phyloP scores from a whole-genome alignment of 2,797 vertebrate genomes.

The Thripadectes ignobilis region DNA sequence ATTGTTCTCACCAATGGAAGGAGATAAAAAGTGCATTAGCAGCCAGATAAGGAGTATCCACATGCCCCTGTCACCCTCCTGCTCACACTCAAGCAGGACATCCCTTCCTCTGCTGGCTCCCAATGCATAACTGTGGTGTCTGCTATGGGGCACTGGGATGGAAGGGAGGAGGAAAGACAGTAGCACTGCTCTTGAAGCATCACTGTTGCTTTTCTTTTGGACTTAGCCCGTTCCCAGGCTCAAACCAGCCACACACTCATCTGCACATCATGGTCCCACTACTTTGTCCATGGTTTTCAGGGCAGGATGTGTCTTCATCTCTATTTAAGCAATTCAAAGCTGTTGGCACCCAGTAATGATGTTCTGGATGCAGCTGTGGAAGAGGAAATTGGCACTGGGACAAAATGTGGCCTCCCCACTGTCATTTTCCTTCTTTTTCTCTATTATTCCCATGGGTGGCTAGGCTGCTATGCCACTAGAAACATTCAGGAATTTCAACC shows the following conservation, averaged over 20 bases:
- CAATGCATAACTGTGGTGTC: accelerated
- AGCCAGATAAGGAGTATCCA: background rate
- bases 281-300: background rate
- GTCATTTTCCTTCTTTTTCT: background rate
- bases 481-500: background rate
- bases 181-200: background rate
- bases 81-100: background rate
- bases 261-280: background rate
- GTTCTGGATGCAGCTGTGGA: background rate
- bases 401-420: background rate
- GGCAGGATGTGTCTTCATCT: background rate
- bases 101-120: background rate
- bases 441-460: background rate
- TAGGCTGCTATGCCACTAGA: background rate
- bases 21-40: slow-evolving; percentile 35
- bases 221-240: background rate
- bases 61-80: background rate
- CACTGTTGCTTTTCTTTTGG: background rate
- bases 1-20: background rate
- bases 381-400: accelerated
- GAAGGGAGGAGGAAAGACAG: background rate
- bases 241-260: accelerated
- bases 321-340: background rate
- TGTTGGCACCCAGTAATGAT: background rate
- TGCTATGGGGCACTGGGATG: background rate